These are phyloP conservation scores for Coregonus clupeaformis DNA, from an alignment of 2,113 vertebrate genomes.

Conservation along the genomic window DNA sequence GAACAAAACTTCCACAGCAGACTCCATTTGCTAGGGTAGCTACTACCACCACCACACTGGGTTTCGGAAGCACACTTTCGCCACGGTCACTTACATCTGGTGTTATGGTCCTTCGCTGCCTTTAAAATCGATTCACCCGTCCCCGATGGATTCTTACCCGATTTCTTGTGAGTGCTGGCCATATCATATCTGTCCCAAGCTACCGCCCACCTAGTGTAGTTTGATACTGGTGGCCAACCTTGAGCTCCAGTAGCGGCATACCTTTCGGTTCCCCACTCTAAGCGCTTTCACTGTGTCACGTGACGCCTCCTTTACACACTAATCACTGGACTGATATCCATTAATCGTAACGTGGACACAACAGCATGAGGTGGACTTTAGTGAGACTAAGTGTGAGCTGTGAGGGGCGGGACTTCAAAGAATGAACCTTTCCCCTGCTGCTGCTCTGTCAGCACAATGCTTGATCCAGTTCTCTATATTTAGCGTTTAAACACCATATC, in stretches of 20 bases:
- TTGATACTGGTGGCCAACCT: background rate
- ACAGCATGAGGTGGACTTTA: background rate
- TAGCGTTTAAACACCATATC: too few relatives aligned
- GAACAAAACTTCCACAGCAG: conserved; percentile 1
- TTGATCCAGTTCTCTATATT: too few relatives aligned
- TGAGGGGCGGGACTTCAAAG: background rate
- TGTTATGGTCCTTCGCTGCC: background rate
- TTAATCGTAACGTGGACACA: conserved; percentile 1
- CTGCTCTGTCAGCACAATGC: too few relatives aligned
- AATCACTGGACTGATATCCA: conserved; percentile 48
- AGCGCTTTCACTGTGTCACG: conserved; percentile 62
- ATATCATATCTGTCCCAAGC: conserved; percentile 57
- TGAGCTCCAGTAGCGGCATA: conserved; percentile 16
- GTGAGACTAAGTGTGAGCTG: background rate
- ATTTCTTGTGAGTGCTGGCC: conserved; percentile 61
- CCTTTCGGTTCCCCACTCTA: conserved; percentile 59
- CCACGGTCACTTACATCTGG: background rate
- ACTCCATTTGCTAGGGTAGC: background rate
- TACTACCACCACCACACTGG: background rate
- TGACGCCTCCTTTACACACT: conserved; percentile 52
- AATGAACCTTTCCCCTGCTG: too few relatives aligned
- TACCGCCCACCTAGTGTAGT: conserved; percentile 16
- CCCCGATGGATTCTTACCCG: conserved; percentile 55
- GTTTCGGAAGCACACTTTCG: background rate
- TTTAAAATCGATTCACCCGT: background rate